A percentile compares a stretch with the other conserved stretches of the same genome.
Conservation (phyloP, 2,888 invertebrate species). For the Drosophila infuscata region DNA sequence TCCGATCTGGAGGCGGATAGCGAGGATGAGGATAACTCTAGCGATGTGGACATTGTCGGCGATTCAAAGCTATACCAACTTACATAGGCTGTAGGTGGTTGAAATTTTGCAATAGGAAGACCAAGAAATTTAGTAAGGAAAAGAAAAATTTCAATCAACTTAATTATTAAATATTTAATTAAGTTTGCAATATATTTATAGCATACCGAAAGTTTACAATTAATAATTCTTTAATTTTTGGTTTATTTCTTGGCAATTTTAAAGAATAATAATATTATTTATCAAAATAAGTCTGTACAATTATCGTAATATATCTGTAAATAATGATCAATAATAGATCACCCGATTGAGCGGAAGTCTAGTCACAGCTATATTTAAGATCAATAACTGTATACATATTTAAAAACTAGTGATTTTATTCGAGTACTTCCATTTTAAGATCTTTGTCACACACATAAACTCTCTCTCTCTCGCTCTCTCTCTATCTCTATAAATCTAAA, state of each 20-base stretch:
- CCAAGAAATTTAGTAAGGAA: neutral
- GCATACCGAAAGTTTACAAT: neutral
- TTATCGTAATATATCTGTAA: constrained; percentile 45
- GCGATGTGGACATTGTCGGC: constrained; percentile 85
- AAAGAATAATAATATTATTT: constrained; percentile 6
- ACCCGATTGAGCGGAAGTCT: constrained; percentile 47
- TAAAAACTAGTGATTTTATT: constrained; percentile 58
- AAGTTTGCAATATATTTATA: constrained; percentile 1
- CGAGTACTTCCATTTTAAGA: constrained; percentile 64
- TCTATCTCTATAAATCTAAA: neutral
- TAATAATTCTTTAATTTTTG: neutral
- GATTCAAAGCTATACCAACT: constrained; percentile 84
- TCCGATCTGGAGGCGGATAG: constrained; percentile 82
- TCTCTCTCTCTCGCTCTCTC: neutral
- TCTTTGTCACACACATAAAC: constrained; percentile 3
- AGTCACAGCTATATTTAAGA: constrained; percentile 52
- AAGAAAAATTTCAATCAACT: neutral
- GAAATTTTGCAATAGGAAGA: constrained; percentile 4
- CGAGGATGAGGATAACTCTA: constrained; percentile 83
- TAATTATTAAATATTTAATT: neutral
- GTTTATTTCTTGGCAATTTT: neutral
- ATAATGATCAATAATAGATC: constrained; percentile 44
- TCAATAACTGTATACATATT: constrained; percentile 25
- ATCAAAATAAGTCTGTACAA: constrained; percentile 13
- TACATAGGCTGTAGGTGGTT: constrained; percentile 70